Percentiles rank a stretch among this genome's conserved stretches.
These are phyloP conservation scores for Eciton burchellii DNA, from an alignment of 1,140 invertebrate species.

Conservation along the genomic window DNA sequence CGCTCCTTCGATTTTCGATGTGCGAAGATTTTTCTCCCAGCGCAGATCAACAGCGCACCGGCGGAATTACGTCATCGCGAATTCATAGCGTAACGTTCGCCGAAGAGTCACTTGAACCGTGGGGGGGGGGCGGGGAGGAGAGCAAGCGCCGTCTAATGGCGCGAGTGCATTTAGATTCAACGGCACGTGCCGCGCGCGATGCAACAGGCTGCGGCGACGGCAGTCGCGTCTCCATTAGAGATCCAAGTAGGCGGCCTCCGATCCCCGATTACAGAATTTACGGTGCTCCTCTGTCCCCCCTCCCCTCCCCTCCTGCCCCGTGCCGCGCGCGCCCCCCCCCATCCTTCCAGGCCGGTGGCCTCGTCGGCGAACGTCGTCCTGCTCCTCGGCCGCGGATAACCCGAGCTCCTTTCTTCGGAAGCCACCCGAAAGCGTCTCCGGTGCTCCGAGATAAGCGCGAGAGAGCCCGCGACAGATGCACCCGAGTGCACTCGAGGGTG, in stretches of 20 bases:
- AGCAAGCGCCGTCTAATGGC: constrained; percentile 8
- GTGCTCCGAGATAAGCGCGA: constrained; percentile 57
- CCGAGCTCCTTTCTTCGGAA: constrained; percentile 45
- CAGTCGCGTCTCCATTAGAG: constrained; percentile 77
- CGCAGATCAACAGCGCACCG: background rate
- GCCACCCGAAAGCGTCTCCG: constrained; percentile 44
- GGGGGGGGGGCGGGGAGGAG: too few species aligned
- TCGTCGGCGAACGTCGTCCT: constrained; percentile 31
- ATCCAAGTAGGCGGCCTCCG: constrained; percentile 73
- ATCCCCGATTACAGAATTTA: constrained; percentile 37
- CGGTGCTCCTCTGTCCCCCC: constrained; percentile 13
- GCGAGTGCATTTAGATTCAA: constrained; percentile 16
- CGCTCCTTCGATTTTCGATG: too few species aligned
- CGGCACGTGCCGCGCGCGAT: constrained; percentile 69
- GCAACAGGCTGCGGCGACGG: constrained; percentile 79
- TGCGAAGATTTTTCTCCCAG: too few species aligned
- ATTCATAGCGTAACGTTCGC: background rate
- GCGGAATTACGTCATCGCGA: background rate
- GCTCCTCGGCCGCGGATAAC: constrained; percentile 17
- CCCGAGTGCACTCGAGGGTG: constrained; percentile 24
- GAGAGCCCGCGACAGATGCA: constrained; percentile 36
- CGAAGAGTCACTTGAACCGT: background rate
- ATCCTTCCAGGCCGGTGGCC: background rate
- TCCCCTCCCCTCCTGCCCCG: background rate
- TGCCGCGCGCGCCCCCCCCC: constrained; percentile 33